Evolutionary conservation across 1,140 invertebrate genomes (phyloP).

Genomic region (Pseudomyrmex pallidus): DNA sequence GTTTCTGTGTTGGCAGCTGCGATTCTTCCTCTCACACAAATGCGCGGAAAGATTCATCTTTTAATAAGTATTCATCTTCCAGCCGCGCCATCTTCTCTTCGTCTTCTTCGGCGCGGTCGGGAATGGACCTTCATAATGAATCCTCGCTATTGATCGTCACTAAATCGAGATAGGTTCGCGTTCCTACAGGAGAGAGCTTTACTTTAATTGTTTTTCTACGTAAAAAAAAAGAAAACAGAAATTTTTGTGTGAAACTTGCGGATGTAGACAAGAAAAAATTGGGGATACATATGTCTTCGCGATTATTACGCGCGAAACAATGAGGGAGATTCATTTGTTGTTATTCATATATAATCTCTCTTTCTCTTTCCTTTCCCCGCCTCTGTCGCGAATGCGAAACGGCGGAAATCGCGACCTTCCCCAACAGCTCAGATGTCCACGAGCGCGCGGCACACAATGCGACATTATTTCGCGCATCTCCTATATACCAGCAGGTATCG

Average conservation of each 20-base stretch:
- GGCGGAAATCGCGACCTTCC: conserved; percentile 44
- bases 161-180: conserved; percentile 33
- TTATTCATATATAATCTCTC: not conserved
- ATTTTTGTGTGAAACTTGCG: not conserved
- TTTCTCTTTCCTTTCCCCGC: conserved; percentile 12
- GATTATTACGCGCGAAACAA: not conserved
- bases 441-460: conserved; percentile 27
- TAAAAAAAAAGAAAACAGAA: not conserved
- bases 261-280: not conserved
- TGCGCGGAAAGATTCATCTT: conserved; percentile 35
- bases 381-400: not conserved
- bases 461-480: conserved; percentile 22
- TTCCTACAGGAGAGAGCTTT: not conserved
- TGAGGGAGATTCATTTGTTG: conserved; percentile 6
- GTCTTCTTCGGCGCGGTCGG: conserved; percentile 30
- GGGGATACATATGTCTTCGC: not conserved
- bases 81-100: conserved; percentile 1
- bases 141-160: conserved; percentile 39
- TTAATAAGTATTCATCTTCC: conserved; percentile 47
- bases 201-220: conserved; percentile 2
- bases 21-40: not conserved
- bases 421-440: conserved; percentile 11
- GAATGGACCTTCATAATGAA: conserved; percentile 49
- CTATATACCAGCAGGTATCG: not conserved
- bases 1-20: not conserved